Percentiles rank a stretch among this genome's conserved stretches.
phyloP scores from a whole-genome alignment of 2,113 vertebrate species.

The Aldabrachelys gigantea region DNA sequence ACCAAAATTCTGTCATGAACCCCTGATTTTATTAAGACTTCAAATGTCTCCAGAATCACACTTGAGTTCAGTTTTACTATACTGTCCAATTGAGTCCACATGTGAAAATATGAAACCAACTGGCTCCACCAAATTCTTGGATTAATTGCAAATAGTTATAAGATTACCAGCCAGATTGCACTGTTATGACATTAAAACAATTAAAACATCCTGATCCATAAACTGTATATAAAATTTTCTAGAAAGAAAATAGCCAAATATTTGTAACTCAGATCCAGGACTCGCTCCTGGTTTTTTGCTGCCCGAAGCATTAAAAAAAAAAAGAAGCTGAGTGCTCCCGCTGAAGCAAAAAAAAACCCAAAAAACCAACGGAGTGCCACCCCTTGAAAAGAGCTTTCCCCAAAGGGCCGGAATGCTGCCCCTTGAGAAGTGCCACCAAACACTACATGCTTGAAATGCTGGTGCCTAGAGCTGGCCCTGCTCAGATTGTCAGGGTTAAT shows the following conservation, averaged over 20 bases:
- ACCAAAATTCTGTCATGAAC: constrained; percentile 51
- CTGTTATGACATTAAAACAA: constrained; percentile 15
- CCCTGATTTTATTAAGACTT: background rate
- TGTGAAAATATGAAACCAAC: constrained; percentile 38
- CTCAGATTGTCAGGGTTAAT: background rate
- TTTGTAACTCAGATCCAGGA: constrained; percentile 41
- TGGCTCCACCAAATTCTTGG: constrained; percentile 52
- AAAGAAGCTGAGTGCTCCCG: too few species aligned
- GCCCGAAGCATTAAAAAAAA: too few species aligned
- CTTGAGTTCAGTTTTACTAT: constrained; percentile 31
- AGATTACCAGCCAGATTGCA: constrained; percentile 17
- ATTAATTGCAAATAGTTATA: constrained; percentile 52
- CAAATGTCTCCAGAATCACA: background rate
- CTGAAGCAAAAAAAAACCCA: too few species aligned
- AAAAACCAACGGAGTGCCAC: too few species aligned
- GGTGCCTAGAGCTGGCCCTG: too few species aligned
- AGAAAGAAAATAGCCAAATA: background rate
- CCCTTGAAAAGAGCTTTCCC: too few species aligned
- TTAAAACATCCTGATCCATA: background rate
- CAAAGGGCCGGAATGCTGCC: too few species aligned
- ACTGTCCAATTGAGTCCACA: constrained; percentile 40
- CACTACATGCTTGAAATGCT: too few species aligned
- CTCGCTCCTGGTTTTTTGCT: too few species aligned
- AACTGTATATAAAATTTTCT: background rate
- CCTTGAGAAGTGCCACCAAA: too few species aligned